Evolutionary conservation across 2,888 invertebrate genomes (phyloP).

Genomic region (Phortica magna): DNA sequence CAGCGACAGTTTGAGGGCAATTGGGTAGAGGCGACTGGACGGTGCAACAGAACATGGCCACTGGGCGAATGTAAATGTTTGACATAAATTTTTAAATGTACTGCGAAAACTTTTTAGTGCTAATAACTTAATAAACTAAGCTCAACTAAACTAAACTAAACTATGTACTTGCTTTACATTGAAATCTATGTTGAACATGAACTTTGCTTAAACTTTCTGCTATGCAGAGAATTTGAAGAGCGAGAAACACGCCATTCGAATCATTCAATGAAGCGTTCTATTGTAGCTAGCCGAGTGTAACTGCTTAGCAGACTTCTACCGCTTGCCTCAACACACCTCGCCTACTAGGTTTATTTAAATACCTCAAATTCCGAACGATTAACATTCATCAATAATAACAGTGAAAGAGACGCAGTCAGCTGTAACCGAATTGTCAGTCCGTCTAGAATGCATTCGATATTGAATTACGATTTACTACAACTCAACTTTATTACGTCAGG

Average conservation of each 20-base stretch:
- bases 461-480: constrained; percentile 11
- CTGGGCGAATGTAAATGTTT: constrained; percentile 52
- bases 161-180: constrained; percentile 17
- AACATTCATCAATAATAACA: constrained; percentile 24
- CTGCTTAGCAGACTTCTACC: neutral
- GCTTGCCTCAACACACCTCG: neutral
- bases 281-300: neutral
- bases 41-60: constrained; percentile 46
- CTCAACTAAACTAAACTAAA: constrained; percentile 17
- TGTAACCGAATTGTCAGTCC: neutral
- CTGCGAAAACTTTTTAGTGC: constrained; percentile 38
- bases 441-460: constrained; percentile 7
- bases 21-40: constrained; percentile 18
- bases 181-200: neutral
- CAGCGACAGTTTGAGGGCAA: constrained; percentile 29
- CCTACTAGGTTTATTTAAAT: constrained; percentile 11
- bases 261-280: neutral
- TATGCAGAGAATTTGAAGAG: neutral
- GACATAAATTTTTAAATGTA: constrained; percentile 64
- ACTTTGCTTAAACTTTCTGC: neutral
- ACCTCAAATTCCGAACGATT: constrained; percentile 30
- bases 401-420: constrained; percentile 11
- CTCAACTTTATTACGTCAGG: constrained; percentile 22
- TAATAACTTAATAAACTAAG: constrained; percentile 28
- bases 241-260: neutral